These are phyloP conservation scores for Parus major DNA, from an alignment of 2,113 vertebrate genomes.

Conservation along the genomic window DNA sequence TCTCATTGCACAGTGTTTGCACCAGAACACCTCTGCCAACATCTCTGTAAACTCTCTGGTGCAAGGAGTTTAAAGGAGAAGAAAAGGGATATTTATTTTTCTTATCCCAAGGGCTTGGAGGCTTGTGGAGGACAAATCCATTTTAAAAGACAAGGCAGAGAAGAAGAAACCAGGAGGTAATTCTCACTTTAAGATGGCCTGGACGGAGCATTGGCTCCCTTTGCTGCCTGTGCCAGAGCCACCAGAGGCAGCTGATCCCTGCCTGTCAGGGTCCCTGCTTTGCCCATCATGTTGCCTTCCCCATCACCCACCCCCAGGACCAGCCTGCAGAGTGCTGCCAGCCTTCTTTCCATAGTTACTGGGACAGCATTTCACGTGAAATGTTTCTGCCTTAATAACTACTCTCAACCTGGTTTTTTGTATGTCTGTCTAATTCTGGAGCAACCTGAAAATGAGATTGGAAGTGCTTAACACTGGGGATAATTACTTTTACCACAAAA, in stretches of 20 bases:
- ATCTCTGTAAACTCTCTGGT: background rate
- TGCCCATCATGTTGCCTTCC: rapidly evolving
- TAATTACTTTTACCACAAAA: background rate
- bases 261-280: rapidly evolving
- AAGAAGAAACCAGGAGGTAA: background rate
- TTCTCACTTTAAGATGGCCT: background rate
- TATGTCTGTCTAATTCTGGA: background rate
- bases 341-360: background rate
- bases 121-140: background rate
- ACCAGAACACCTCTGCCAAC: background rate
- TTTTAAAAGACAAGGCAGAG: background rate
- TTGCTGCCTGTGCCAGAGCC: background rate
- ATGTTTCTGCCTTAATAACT: background rate
- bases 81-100: background rate
- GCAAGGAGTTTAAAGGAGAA: background rate
- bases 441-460: background rate
- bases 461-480: background rate
- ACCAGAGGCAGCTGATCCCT: background rate
- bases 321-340: background rate
- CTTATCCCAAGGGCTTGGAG: background rate
- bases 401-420: background rate
- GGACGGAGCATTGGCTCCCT: background rate
- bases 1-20: background rate
- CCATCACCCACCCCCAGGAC: rapidly evolving
- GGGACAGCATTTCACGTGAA: background rate